A percentile compares a stretch with the other conserved stretches of the same genome.
phyloP scores from a whole-genome alignment of 1,140 invertebrate species.

The Nebria ingens region DNA sequence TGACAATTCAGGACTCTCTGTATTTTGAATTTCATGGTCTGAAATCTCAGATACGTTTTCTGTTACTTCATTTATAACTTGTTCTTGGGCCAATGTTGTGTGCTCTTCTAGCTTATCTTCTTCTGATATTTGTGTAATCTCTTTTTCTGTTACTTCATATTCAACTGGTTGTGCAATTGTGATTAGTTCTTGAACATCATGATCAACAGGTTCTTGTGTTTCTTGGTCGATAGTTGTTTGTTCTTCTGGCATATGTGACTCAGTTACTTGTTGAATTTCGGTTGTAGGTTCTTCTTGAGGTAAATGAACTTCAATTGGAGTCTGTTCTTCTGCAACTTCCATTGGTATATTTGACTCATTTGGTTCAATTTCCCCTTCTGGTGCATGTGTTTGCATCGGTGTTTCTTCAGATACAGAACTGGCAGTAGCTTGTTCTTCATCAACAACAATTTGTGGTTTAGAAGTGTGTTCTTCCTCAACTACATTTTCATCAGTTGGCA shows the following conservation, averaged over 20 bases:
- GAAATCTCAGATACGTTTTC: constrained; percentile 10
- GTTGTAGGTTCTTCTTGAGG: neutral
- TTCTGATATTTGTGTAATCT: constrained; percentile 6
- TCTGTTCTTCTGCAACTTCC: constrained; percentile 17
- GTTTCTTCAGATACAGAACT: neutral
- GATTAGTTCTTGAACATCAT: neutral
- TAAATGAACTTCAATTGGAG: constrained; percentile 22
- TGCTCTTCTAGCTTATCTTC: neutral
- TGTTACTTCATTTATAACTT: constrained; percentile 12
- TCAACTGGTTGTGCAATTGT: constrained; percentile 9
- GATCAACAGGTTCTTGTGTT: neutral
- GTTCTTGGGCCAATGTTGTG: constrained; percentile 15
- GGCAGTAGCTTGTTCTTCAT: neutral
- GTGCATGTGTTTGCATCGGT: constrained; percentile 14
- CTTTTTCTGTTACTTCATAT: constrained; percentile 10
- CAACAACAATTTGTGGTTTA: neutral
- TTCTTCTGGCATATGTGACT: constrained; percentile 14
- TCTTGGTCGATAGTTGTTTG: constrained; percentile 12
- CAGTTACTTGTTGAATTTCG: constrained; percentile 11
- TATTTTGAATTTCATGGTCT: neutral
- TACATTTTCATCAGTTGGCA: neutral
- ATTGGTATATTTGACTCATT: constrained; percentile 2
- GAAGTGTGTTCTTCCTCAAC: neutral
- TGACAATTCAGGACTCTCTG: no score
- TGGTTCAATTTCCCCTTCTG: constrained; percentile 9